Percentiles rank a stretch among this genome's conserved stretches.
Evolutionary conservation across 2,113 vertebrate species (phyloP).

Genomic region (Nycticryphes semicollaris): DNA sequence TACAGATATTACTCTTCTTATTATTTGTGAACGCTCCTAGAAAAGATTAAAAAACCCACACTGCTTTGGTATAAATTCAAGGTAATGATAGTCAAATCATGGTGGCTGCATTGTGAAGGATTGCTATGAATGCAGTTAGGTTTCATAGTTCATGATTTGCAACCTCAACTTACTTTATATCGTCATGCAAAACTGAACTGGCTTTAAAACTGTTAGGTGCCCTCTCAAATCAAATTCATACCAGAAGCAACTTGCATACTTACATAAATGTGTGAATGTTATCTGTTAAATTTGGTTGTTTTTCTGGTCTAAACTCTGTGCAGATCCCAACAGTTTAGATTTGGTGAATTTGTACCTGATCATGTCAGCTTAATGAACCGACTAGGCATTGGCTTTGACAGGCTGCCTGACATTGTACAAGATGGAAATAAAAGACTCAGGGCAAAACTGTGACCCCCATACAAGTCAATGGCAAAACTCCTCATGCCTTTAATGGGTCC

Average conservation of each 20-base stretch:
- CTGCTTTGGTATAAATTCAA: neutral
- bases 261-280: neutral
- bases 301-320: neutral
- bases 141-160: conserved; percentile 13
- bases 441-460: conserved; percentile 35
- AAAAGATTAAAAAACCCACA: neutral
- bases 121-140: neutral
- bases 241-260: neutral
- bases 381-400: conserved; percentile 22
- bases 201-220: neutral
- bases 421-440: conserved; percentile 39
- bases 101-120: neutral
- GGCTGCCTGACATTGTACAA: neutral
- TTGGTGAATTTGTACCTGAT: conserved; percentile 19
- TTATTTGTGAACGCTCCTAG: neutral
- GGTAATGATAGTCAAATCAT: neutral
- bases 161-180: neutral
- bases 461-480: conserved; percentile 37
- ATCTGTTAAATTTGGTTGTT: neutral
- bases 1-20: conserved; percentile 41
- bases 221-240: rapidly evolving
- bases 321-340: neutral
- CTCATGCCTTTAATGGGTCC: conserved; percentile 29
- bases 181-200: neutral
- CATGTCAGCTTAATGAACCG: conserved; percentile 30